These are phyloP conservation scores for Zophobas atratus DNA, from an alignment of 1,140 invertebrate species.

Conservation along the genomic window DNA sequence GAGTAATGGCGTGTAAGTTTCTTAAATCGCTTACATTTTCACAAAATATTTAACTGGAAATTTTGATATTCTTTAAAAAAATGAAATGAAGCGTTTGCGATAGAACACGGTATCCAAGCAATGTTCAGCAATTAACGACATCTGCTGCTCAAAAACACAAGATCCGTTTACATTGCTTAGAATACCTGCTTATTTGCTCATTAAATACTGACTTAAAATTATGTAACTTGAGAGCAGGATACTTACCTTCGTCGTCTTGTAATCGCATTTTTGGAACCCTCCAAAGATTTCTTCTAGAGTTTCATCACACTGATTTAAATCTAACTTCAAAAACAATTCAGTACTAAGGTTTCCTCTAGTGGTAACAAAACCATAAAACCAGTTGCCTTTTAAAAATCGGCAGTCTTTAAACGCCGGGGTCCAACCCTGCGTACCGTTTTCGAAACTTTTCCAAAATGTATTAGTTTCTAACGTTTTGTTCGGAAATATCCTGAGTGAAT, in stretches of 20 bases:
- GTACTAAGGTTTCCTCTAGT: constrained; percentile 52
- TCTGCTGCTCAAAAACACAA: no score
- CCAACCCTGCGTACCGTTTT: constrained; percentile 56
- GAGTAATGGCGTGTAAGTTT: no score
- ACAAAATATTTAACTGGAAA: no score
- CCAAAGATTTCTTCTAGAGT: constrained; percentile 64
- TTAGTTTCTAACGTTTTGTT: constrained; percentile 58
- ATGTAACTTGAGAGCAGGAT: constrained; percentile 24
- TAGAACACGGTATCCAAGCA: no score
- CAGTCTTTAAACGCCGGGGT: constrained; percentile 61
- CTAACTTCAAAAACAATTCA: constrained; percentile 63
- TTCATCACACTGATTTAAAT: constrained; percentile 67
- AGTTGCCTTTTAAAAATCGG: constrained; percentile 50
- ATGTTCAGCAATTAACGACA: no score
- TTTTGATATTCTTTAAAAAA: no score
- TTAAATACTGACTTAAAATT: not conserved
- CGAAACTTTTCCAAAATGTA: constrained; percentile 56
- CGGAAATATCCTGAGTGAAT: constrained; percentile 54
- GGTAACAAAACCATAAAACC: constrained; percentile 60
- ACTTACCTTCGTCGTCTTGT: constrained; percentile 65
- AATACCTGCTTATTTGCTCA: no score
- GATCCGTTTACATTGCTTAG: no score
- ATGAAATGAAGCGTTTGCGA: no score
- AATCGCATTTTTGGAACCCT: constrained; percentile 65
- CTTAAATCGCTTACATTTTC: no score